These are phyloP conservation scores for Chamaetylas fuelleborni DNA, from an alignment of 2,113 vertebrate species.

Conservation along the genomic window DNA sequence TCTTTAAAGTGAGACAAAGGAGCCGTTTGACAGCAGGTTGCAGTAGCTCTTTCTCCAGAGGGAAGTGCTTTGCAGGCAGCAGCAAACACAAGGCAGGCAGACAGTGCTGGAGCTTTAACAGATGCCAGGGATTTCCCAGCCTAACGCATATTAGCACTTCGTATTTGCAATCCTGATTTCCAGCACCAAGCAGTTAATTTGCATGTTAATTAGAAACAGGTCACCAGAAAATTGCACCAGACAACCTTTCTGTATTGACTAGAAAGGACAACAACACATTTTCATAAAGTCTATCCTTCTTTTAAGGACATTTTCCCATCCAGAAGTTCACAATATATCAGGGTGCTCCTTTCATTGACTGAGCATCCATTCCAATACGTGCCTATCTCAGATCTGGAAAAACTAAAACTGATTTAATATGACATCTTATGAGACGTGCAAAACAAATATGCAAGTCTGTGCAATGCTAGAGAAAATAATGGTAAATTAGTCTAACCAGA, in stretches of 20 bases:
- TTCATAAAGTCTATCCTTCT: neutral
- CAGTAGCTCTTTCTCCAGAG: neutral
- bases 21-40: neutral
- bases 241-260: neutral
- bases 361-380: neutral
- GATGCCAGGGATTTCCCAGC: neutral
- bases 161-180: neutral
- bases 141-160: neutral
- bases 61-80: neutral
- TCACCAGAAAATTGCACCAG: slow-evolving; percentile 25
- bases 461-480: neutral
- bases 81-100: neutral
- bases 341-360: neutral
- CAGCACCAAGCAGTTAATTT: slow-evolving; percentile 29
- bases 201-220: slow-evolving; percentile 45
- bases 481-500: neutral
- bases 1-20: neutral
- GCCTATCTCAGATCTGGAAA: neutral
- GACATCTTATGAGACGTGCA: neutral
- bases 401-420: neutral
- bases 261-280: neutral
- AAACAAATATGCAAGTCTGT: neutral
- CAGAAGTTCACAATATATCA: neutral
- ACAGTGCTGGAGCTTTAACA: neutral
- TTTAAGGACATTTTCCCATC: neutral